Evolutionary conservation across 2,113 vertebrate species (phyloP), one percentile per base, ranked within the genome.

Genomic region (Festucalex cinctus): DNA sequence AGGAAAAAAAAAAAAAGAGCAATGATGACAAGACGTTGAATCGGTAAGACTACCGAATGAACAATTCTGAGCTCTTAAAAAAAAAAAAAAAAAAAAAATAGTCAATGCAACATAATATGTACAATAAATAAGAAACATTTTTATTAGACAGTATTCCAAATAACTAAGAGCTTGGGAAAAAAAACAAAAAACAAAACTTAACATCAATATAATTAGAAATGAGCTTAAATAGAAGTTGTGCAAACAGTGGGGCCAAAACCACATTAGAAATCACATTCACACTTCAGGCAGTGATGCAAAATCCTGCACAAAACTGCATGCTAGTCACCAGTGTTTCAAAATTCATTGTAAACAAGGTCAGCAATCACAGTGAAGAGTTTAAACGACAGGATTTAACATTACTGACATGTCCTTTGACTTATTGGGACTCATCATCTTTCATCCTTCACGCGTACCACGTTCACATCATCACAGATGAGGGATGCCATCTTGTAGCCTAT

Each of bases 61-160:
- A n/a, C n/a, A n/a, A n/a, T n/a, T n/a, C n/a, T n/a, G n/a, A n/a
- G n/a, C n/a, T n/a, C n/a, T n/a, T n/a, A n/a, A n/a, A n/a, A n/a
- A n/a, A n/a, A n/a, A n/a, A n/a, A n/a, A n/a, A n/a, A n/a, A n/a
- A n/a, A n/a, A n/a, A n/a, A n/a, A n/a, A n/a, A 10, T 14, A 48
- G 1, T 8, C 16, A 2, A 46, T 46, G 17, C 9, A 32, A 3
- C 48, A 54, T 16, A 19, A 17, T 46, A 16, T 46, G 16, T 13
- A 26, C 54, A 13, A 59, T 49, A 74, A 68, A 71, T 46, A 57
- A 26, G 70, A 32, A 72, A 58, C 69, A 19, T 1, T 57, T 87
- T 87, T 88, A 88, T 89, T 88, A 3, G 62, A 67, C 37, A 44
- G 71, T 37, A 71, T 72, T 69, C 70, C 54, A 68, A 63, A 75